These are phyloP conservation scores for Tarsius wallacei DNA, from an alignment of 2,797 vertebrate species.

Conservation along the genomic window DNA sequence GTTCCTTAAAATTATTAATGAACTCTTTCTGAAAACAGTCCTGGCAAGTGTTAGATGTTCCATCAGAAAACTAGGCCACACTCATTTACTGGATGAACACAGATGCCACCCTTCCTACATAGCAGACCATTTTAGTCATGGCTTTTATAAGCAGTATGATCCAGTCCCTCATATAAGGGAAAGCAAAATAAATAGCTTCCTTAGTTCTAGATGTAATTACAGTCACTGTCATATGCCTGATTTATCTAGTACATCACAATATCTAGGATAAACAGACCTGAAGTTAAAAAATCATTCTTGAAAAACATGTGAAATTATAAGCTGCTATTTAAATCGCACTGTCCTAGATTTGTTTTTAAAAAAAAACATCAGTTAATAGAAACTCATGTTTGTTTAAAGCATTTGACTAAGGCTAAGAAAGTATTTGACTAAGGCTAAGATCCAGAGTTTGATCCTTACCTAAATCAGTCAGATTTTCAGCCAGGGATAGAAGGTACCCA, in stretches of 20 bases:
- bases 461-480: conserved; percentile 1
- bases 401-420: conserved; percentile 24
- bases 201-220: background rate
- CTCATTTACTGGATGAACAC: conserved; percentile 11
- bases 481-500: background rate
- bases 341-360: background rate
- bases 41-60: conserved; percentile 21
- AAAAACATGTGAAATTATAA: conserved; percentile 60
- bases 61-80: conserved; percentile 52
- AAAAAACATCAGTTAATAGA: background rate
- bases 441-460: background rate
- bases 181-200: conserved; percentile 38
- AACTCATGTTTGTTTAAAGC: conserved; percentile 30
- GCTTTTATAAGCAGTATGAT: background rate
- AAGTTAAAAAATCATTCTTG: conserved; percentile 38
- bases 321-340: background rate
- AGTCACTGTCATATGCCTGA: background rate
- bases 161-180: background rate
- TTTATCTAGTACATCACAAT: background rate
- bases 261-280: background rate
- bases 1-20: conserved; percentile 69
- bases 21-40: conserved; percentile 43
- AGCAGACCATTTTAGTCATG: conserved; percentile 1
- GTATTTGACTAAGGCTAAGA: conserved; percentile 27
- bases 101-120: conserved; percentile 12